A percentile compares a stretch with the other conserved stretches of the same genome.
Evolutionary conservation across 2,888 invertebrate genomes (phyloP).

Genomic region (Dromius quadrimaculatus): DNA sequence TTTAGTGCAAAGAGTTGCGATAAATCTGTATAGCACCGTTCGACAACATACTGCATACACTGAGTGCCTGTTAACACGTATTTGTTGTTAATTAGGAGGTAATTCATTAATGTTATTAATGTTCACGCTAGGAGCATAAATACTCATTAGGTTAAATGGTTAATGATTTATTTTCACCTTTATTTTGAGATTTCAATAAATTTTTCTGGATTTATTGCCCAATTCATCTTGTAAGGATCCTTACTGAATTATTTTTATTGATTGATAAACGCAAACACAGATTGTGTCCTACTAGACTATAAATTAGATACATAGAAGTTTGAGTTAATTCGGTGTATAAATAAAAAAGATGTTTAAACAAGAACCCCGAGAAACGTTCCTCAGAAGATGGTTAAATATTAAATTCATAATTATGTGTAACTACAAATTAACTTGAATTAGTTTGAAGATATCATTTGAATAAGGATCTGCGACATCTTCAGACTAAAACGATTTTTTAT

Average conservation of each 20-base stretch:
- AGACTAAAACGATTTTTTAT: too few species aligned
- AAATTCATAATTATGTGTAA: slow-evolving; percentile 7
- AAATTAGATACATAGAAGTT: background rate
- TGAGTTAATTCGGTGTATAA: background rate
- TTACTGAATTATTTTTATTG: too few species aligned
- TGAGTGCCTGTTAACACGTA: slow-evolving; percentile 44
- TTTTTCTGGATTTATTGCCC: too few species aligned
- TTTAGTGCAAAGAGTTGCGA: slow-evolving; percentile 39
- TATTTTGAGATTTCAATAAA: too few species aligned
- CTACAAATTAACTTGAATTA: background rate
- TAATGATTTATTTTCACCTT: background rate
- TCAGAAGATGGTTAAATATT: background rate
- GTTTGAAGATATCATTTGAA: background rate
- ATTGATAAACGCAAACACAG: too few species aligned
- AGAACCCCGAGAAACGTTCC: background rate
- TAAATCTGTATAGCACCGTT: slow-evolving; percentile 38
- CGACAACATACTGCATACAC: slow-evolving; percentile 34
- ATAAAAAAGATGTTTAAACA: background rate
- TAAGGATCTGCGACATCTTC: too few species aligned
- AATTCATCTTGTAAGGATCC: too few species aligned
- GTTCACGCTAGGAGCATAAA: slow-evolving; percentile 44
- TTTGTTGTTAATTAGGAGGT: slow-evolving; percentile 47
- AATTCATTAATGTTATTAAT: slow-evolving; percentile 49
- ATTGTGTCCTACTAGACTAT: too few species aligned
- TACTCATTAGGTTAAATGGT: slow-evolving; percentile 44